Conservation (phyloP, 2,797 vertebrate species). For the Threskiornis aethiopicus region DNA sequence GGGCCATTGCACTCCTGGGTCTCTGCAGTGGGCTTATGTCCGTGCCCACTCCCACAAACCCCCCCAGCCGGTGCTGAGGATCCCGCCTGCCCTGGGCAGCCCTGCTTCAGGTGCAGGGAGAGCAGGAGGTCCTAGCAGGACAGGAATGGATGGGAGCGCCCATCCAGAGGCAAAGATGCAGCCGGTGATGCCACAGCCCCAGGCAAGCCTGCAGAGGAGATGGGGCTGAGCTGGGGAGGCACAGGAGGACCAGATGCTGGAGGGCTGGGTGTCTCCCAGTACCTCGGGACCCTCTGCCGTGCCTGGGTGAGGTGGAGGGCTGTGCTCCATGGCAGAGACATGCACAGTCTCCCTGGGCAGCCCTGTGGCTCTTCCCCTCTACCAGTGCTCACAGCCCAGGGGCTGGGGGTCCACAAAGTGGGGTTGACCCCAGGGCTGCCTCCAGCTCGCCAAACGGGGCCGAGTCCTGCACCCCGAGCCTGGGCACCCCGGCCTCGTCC, state of each 20-base stretch:
- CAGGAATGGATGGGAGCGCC: background rate
- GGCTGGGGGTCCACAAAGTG: accelerated
- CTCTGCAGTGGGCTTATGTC: background rate
- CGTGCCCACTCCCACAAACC: accelerated
- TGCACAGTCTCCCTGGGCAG: accelerated
- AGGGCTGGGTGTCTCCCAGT: background rate
- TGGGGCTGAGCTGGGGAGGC: background rate
- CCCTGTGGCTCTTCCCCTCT: accelerated
- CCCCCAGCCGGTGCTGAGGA: background rate
- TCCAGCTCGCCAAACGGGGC: accelerated
- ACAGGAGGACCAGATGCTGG: background rate
- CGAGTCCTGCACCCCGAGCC: background rate
- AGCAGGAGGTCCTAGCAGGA: background rate
- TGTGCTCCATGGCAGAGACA: background rate
- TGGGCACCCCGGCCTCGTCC: background rate
- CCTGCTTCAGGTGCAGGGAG: background rate
- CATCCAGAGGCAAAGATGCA: background rate
- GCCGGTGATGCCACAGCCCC: accelerated
- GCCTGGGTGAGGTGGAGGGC: background rate
- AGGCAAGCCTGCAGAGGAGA: background rate
- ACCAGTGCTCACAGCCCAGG: background rate
- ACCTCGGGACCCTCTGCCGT: accelerated
- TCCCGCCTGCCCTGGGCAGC: background rate
- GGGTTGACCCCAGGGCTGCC: background rate
- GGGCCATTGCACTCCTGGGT: background rate